These are phyloP conservation scores for Diorhabda carinulata DNA, from an alignment of 1,140 invertebrate genomes.

Conservation along the genomic window DNA sequence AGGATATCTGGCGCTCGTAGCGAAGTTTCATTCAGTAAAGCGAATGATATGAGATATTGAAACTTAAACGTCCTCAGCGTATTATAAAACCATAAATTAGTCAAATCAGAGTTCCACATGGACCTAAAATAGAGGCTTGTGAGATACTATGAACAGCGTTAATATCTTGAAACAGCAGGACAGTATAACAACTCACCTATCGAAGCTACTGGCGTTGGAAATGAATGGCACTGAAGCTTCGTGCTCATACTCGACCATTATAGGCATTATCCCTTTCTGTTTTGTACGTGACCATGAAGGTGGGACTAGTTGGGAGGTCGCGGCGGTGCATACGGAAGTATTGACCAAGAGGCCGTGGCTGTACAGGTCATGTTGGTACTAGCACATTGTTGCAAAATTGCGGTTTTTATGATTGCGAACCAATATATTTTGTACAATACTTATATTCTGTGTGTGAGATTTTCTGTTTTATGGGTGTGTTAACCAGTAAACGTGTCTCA, in stretches of 20 bases:
- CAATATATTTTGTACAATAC: no score
- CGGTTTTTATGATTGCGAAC: no score
- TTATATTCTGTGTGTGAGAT: no score
- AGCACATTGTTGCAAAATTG: no score
- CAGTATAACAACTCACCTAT: slow-evolving; percentile 72
- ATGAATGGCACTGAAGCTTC: slow-evolving; percentile 69
- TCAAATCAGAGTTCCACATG: no score
- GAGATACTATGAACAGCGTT: slow-evolving; percentile 80
- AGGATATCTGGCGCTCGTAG: slow-evolving; percentile 63
- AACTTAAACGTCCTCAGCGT: slow-evolving; percentile 73
- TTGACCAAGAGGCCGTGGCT: no score
- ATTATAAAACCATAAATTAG: slow-evolving; percentile 85
- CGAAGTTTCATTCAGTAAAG: slow-evolving; percentile 69
- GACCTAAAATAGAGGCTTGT: slow-evolving; percentile 56
- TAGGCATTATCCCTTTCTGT: slow-evolving; percentile 13
- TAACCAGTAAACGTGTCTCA: no score
- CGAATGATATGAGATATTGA: slow-evolving; percentile 70
- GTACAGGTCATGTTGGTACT: no score
- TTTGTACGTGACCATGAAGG: no score
- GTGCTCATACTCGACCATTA: slow-evolving; percentile 40
- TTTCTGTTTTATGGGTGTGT: no score
- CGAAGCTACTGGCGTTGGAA: slow-evolving; percentile 87
- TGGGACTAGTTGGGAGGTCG: no score
- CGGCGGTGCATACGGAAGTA: no score
- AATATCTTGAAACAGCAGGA: slow-evolving; percentile 81